phyloP scores from a whole-genome alignment of 1,140 invertebrate species.

The Nephotettix cincticeps region DNA sequence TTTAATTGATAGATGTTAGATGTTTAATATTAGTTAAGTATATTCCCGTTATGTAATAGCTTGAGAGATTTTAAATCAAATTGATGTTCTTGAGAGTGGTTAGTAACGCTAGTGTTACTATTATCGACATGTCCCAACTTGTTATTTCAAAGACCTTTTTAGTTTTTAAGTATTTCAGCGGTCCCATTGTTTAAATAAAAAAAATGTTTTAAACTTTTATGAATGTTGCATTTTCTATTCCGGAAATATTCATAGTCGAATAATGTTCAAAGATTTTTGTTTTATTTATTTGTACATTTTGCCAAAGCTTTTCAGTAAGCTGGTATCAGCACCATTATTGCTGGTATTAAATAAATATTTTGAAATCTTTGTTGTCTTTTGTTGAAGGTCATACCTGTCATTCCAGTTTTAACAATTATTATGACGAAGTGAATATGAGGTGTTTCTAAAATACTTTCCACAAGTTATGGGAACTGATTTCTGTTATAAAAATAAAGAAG shows the following conservation, averaged over 20 bases:
- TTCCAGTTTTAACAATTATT: too few species aligned
- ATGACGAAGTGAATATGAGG: too few species aligned
- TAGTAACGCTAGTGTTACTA: background rate
- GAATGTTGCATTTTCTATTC: slow-evolving; percentile 15
- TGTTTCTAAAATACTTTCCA: too few species aligned
- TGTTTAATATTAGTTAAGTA: background rate
- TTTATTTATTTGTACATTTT: slow-evolving; percentile 24
- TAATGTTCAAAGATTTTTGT: background rate
- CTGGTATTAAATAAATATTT: slow-evolving; percentile 20
- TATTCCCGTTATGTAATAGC: background rate
- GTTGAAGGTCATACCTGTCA: too few species aligned
- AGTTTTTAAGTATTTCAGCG: background rate
- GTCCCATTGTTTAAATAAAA: background rate
- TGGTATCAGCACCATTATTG: slow-evolving; percentile 2
- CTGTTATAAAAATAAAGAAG: too few species aligned
- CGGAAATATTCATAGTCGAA: background rate
- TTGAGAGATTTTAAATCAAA: background rate
- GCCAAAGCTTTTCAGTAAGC: slow-evolving; percentile 16
- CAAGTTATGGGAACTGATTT: too few species aligned
- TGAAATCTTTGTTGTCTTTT: background rate
- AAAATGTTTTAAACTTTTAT: slow-evolving; percentile 1
- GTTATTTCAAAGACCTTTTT: background rate
- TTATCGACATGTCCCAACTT: background rate
- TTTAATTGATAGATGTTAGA: too few species aligned
- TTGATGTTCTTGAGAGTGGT: background rate